Evolutionary conservation across 2,888 invertebrate species (phyloP).

Genomic region (Drosophila trichaetosa): DNA sequence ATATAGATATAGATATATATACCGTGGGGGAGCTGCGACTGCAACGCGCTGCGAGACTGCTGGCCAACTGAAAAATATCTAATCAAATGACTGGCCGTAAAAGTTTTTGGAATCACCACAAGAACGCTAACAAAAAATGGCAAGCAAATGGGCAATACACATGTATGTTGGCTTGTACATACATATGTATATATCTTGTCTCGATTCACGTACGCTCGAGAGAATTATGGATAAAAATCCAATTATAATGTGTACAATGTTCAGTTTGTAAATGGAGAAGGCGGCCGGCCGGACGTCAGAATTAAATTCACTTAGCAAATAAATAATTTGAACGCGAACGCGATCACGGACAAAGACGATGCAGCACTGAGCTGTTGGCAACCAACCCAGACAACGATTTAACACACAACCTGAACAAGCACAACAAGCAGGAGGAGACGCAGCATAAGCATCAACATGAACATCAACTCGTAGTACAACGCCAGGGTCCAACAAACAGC

Average conservation of each 20-base stretch:
- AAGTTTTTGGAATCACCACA: constrained; percentile 42
- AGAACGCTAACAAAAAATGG: constrained; percentile 40
- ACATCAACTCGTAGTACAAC: not conserved
- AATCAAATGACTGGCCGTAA: constrained; percentile 50
- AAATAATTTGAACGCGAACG: constrained; percentile 26
- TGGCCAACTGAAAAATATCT: constrained; percentile 49
- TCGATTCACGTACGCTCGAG: not conserved
- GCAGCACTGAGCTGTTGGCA: constrained; percentile 47
- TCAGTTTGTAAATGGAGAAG: constrained; percentile 4
- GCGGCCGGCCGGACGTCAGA: constrained; percentile 3
- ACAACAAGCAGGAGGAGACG: constrained; percentile 11
- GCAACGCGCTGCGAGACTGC: constrained; percentile 52
- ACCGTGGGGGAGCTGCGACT: constrained; percentile 33
- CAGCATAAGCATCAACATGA: constrained; percentile 1
- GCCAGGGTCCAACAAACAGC: constrained; percentile 8
- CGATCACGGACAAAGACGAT: constrained; percentile 52
- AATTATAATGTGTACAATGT: constrained; percentile 7
- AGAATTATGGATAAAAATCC: constrained; percentile 21
- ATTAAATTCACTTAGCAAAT: constrained; percentile 41
- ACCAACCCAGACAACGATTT: constrained; percentile 21
- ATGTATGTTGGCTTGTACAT: not conserved
- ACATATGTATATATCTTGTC: constrained; percentile 12
- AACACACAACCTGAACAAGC: constrained; percentile 12
- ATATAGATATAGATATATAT: not conserved
- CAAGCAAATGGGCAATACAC: constrained; percentile 19